Percentiles rank a stretch among this genome's conserved stretches.
These are phyloP conservation scores for Chinchilla lanigera DNA, from an alignment of 2,113 vertebrate species.

Conservation along the genomic window DNA sequence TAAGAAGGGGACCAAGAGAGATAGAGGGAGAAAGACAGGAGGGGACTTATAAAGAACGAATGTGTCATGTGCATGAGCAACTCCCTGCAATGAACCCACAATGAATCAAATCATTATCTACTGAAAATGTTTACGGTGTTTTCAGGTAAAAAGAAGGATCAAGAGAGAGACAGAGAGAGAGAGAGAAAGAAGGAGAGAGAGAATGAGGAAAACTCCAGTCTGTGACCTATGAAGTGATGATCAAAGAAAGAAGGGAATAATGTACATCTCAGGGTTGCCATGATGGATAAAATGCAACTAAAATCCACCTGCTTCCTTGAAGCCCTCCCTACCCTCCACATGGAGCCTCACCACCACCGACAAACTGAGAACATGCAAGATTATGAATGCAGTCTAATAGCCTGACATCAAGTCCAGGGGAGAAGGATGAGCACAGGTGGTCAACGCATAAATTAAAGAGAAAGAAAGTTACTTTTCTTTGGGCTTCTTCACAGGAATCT, in stretches of 20 bases:
- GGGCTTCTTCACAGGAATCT: background rate
- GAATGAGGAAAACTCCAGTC: background rate
- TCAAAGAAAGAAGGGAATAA: background rate
- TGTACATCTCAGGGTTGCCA: background rate
- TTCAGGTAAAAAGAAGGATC: background rate
- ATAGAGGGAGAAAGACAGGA: background rate
- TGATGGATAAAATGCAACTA: background rate
- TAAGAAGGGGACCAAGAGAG: background rate
- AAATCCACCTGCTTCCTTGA: background rate
- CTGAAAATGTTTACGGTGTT: background rate
- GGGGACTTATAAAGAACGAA: background rate
- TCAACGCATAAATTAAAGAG: background rate
- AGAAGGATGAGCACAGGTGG: background rate
- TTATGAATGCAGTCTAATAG: background rate
- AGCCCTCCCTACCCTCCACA: rapidly evolving
- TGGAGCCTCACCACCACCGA: background rate
- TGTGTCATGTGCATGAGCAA: background rate
- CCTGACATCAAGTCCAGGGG: background rate
- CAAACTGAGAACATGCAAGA: background rate
- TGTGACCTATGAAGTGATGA: background rate
- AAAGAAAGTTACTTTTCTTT: background rate
- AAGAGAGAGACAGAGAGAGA: too few relatives aligned
- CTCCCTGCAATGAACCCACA: background rate
- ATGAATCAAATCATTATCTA: background rate
- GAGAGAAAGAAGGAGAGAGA: too few relatives aligned